Evolutionary conservation across 2,888 invertebrate species (phyloP), one percentile per base, ranked within the genome.

Genomic region (Chrysotoxum bicinctum): DNA sequence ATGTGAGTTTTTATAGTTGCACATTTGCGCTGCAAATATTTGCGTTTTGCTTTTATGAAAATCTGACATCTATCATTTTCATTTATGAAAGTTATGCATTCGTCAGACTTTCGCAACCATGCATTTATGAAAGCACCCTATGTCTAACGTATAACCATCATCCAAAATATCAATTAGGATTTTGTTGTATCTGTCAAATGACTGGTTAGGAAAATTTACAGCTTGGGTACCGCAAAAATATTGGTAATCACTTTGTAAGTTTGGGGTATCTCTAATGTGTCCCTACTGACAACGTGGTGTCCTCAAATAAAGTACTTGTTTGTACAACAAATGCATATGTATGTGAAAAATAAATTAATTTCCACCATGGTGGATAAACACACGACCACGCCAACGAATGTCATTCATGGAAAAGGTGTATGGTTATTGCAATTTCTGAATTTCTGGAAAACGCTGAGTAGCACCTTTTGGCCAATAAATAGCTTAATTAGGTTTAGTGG

Each of bases 221-320:
- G 84, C 52, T 75, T 60, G 70, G 70, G 37, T 75, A 68, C 79
- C 70, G 37, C 84, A 66, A 79, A 75, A 84, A 84, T 84, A 84
- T 75, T 79, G 75, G 79, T 84, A 84, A 84, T 84, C 83, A 79
- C 75, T 75, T 84, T 79, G 75, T 79, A 79, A 70, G 45, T 75
- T 50, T 37, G 5, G 1, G 16, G 26, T 69, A 43, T 69, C 16
- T 58, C 37, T 62, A 32, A 12, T 12, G 16, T 37, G 37, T 58
- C 37, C 58, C 35, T 21, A 14, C 8, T 21, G 58, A 58, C 37
- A 37, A 58, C 8, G 9, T 58, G 58, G 9, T 35, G 19, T 12
- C 14, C 1, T 19, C 3, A 21, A 21, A 21, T 48, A 4, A 21
- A 21, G 12, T 48, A 4, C 10, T 30, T 45, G 37, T 26, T 45